phyloP scores from a whole-genome alignment of 2,888 invertebrate genomes.

The Epistrophe grossulariae region DNA sequence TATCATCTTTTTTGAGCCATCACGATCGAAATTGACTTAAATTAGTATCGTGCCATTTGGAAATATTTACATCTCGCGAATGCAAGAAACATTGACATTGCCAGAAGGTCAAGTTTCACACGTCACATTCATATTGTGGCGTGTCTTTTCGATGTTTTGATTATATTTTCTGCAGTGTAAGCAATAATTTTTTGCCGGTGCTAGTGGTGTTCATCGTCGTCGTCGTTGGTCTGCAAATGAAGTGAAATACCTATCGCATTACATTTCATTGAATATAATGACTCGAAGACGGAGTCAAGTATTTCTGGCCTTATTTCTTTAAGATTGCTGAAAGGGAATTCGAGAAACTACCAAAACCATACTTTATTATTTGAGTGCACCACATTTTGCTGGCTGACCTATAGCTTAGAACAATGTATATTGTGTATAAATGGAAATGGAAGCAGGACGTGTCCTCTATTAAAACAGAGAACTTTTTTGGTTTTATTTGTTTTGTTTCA shows the following conservation, averaged over 20 bases:
- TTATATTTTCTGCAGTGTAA: conserved; percentile 23
- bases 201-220: not conserved
- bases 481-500: conserved; percentile 5
- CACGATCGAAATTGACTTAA: conserved; percentile 23
- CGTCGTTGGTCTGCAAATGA: not conserved
- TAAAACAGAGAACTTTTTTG: conserved; percentile 11
- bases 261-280: conserved; percentile 52
- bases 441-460: conserved; percentile 55
- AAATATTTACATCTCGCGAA: conserved; percentile 55
- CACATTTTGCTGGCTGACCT: not conserved
- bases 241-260: conserved; percentile 55
- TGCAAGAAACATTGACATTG: conserved; percentile 59
- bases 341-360: not conserved
- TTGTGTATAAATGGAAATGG: conserved; percentile 8
- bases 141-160: conserved; percentile 54
- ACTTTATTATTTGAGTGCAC: conserved; percentile 4
- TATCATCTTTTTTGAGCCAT: not conserved
- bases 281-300: not conserved
- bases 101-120: conserved; percentile 59
- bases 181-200: conserved; percentile 30
- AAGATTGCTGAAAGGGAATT: conserved; percentile 48
- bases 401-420: not conserved
- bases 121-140: conserved; percentile 26
- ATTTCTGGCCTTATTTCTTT: conserved; percentile 34
- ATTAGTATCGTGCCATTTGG: conserved; percentile 56